These are phyloP conservation scores for Tenebrio molitor DNA, from an alignment of 1,140 invertebrate genomes.

Conservation along the genomic window DNA sequence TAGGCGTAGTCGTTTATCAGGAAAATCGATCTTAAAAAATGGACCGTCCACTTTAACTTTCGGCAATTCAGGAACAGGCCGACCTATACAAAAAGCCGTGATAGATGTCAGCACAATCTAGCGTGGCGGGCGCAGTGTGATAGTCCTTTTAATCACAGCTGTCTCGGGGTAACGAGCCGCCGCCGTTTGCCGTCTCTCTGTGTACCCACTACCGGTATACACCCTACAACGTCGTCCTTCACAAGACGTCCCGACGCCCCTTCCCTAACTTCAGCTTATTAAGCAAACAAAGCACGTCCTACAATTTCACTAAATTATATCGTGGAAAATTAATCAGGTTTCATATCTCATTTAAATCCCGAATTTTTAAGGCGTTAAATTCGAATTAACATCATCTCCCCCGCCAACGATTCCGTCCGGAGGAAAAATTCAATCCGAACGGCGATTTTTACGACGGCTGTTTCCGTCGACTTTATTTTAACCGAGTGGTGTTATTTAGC, in stretches of 20 bases:
- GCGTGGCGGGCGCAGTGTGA: constrained; percentile 47
- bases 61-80: constrained; percentile 44
- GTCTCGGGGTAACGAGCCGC: constrained; percentile 47
- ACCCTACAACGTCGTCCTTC: constrained; percentile 31
- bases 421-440: too few relatives aligned
- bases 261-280: constrained; percentile 33
- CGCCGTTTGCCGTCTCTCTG: constrained; percentile 27
- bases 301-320: constrained; percentile 41
- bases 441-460: neutral
- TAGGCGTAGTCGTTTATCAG: constrained; percentile 44
- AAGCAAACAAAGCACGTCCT: constrained; percentile 46
- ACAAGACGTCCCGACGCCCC: constrained; percentile 2
- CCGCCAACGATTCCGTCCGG: neutral
- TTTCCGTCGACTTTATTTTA: too few relatives aligned
- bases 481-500: constrained; percentile 13
- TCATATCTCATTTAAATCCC: constrained; percentile 44
- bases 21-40: constrained; percentile 50
- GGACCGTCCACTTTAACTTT: constrained; percentile 49
- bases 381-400: constrained; percentile 29
- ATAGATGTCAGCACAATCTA: constrained; percentile 50
- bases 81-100: constrained; percentile 47
- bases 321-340: constrained; percentile 45
- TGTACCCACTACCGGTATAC: constrained; percentile 32
- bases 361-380: constrained; percentile 40
- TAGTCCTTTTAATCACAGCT: constrained; percentile 49